Evolutionary conservation across 2,797 vertebrate genomes (phyloP), one percentile per base, ranked within the genome.

Genomic region (Enteromius viviparus): DNA sequence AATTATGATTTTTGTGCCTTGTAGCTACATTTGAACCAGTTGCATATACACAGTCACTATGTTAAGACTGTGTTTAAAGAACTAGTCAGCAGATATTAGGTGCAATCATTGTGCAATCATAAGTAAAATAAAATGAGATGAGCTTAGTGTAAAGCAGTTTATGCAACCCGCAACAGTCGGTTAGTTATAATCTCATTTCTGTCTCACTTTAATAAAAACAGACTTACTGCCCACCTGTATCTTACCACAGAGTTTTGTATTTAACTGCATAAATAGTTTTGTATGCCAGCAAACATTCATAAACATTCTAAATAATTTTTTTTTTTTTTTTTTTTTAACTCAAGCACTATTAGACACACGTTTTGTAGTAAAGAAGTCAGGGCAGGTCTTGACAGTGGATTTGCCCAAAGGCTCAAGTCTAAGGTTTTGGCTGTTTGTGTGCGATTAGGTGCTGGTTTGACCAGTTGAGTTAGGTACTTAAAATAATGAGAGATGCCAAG

Each of bases 391-490:
- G 42, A 42, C 34, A 80, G 21, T 45, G 23, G 37, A 58, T 55
- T 71, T 58, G 23, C 0, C 29, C 21, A 10, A 12, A 45, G 51
- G 53, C 19, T 29, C 14, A 53, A 23, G 23, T 53, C 6, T 29
- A 15, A 29, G 2, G 1, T 26, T 65, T 40, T 55, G 10, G 3
- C 58, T 14, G 58, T 26, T 42, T n/a, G 3, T 32, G 6, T 47
- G 42, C 2, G 1, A 4, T 32, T 75, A 8, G 29, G 15, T 32
- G 7, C 81, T 42, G 60, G 80, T 75, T 82, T 66, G 53, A 82
- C 71, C 60, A 29, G 60, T 0, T 40, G 11, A 72, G 79, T 72
- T 71, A 64, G 14, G 70, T 10, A 51, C 32, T 21, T 75, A 3
- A 3, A 49, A 6, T 14, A 29, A 40, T 1, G 12, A 65, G 14